Percentiles rank a stretch among this genome's conserved stretches.
Conservation (phyloP, 1,140 invertebrate genomes). For the Drosophila funebris region DNA sequence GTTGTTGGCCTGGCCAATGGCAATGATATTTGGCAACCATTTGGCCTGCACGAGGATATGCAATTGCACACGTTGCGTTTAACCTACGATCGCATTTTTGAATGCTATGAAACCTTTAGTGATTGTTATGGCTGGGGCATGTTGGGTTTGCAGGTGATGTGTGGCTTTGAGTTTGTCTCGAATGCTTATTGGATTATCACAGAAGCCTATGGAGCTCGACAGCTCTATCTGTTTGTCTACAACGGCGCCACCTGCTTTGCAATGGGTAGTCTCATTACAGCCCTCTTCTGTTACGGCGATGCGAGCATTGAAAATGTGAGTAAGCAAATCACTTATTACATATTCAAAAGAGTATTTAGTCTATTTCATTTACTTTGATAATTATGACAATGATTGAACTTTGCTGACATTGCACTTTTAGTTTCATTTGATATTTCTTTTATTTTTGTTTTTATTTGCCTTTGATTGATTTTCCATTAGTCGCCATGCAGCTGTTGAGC, state of each 20-base stretch:
- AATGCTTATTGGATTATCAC: constrained; percentile 70
- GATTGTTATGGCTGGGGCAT: constrained; percentile 75
- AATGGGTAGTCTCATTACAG: constrained; percentile 44
- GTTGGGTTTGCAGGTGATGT: constrained; percentile 51
- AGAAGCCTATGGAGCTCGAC: constrained; percentile 14
- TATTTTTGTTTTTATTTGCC: neutral
- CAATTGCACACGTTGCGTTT: constrained; percentile 56
- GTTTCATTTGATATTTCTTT: neutral
- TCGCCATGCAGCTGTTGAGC: constrained; percentile 37
- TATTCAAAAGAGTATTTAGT: too few species aligned
- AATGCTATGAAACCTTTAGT: constrained; percentile 61
- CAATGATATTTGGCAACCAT: constrained; percentile 70
- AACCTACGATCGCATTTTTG: constrained; percentile 64
- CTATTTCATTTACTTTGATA: neutral
- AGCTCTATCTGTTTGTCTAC: constrained; percentile 29
- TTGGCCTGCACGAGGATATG: constrained; percentile 47
- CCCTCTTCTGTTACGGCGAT: constrained; percentile 66
- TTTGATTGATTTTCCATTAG: constrained; percentile 1
- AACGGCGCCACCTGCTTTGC: constrained; percentile 57
- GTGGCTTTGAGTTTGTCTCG: constrained; percentile 65
- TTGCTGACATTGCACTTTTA: neutral
- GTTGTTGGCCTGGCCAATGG: constrained; percentile 37
- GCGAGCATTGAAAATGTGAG: constrained; percentile 66
- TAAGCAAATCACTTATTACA: too few species aligned
- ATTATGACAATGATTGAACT: constrained; percentile 45